These are phyloP conservation scores for Caracal caracal DNA, from an alignment of 2,113 vertebrate species.

Conservation along the genomic window DNA sequence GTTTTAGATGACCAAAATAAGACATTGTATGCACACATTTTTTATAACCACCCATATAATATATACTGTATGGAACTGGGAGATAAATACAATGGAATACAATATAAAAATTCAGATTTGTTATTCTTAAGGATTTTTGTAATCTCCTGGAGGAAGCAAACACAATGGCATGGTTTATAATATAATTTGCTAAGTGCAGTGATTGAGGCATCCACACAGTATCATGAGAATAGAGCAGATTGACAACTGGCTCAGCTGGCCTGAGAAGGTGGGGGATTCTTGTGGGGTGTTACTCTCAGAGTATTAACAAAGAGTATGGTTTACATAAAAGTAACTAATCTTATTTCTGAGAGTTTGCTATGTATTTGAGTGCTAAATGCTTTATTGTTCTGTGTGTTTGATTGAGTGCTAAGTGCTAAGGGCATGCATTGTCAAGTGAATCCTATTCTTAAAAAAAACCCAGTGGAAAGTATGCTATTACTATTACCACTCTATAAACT, in stretches of 20 bases:
- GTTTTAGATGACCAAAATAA: constrained; percentile 27
- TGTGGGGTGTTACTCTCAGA: not conserved
- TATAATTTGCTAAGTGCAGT: not conserved
- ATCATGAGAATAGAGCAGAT: not conserved
- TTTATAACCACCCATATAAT: not conserved
- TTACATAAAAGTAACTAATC: not conserved
- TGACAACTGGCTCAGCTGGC: not conserved
- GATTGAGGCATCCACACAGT: not conserved
- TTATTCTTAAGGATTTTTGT: not conserved
- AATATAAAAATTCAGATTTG: not conserved
- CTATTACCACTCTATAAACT: not conserved
- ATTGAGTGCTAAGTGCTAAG: not conserved
- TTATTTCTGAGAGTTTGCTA: not conserved
- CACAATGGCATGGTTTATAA: not conserved
- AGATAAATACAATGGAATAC: not conserved
- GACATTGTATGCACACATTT: not conserved
- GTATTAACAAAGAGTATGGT: too few relatives aligned
- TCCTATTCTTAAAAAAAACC: not conserved
- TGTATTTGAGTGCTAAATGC: not conserved
- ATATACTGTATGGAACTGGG: not conserved
- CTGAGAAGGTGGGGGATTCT: not conserved
- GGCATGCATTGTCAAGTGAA: not conserved
- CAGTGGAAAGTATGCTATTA: not conserved
- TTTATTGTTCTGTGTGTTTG: not conserved
- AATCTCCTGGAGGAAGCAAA: not conserved